phyloP scores from a whole-genome alignment of 2,888 invertebrate species.

The Petrophora chlorosata region DNA sequence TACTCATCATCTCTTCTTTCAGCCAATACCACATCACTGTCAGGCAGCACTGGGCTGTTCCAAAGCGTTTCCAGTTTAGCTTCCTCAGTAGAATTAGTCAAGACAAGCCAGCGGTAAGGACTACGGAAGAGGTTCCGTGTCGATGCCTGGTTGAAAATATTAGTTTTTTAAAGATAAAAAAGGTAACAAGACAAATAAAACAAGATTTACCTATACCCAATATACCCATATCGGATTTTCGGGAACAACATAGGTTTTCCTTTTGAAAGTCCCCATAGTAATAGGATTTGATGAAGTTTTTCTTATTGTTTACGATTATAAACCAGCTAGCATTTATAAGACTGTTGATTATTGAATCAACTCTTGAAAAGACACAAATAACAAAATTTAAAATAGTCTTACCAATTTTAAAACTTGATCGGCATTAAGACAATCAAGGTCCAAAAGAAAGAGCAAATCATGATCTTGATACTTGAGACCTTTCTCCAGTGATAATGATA shows the following conservation, averaged over 20 bases:
- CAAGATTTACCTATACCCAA: no score
- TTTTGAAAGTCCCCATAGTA: no score
- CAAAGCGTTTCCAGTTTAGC: slow-evolving; percentile 28
- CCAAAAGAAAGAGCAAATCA: slow-evolving; percentile 51
- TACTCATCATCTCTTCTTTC: slow-evolving; percentile 34
- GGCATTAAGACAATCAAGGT: slow-evolving; percentile 54
- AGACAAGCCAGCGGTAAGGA: slow-evolving; percentile 65
- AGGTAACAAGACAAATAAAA: no score
- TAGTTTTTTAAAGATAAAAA: not conserved
- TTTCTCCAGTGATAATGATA: slow-evolving; percentile 35
- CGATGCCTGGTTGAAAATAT: slow-evolving; percentile 43
- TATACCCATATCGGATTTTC: no score
- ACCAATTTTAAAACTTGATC: slow-evolving; percentile 49
- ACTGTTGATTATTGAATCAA: no score
- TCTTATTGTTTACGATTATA: no score
- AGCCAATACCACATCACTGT: slow-evolving; percentile 65
- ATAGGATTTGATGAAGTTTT: no score
- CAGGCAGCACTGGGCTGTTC: slow-evolving; percentile 47
- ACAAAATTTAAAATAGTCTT: slow-evolving; percentile 23
- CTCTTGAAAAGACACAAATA: not conserved
- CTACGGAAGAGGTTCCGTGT: slow-evolving; percentile 44
- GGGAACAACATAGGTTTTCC: no score
- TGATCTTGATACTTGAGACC: slow-evolving; percentile 46
- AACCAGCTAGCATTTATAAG: no score
- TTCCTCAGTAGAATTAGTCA: slow-evolving; percentile 35